Percentiles rank a stretch among this genome's conserved stretches.
These are phyloP conservation scores for Poeciliopsis gracilis DNA, from an alignment of 2,797 vertebrate species.

Conservation along the genomic window DNA sequence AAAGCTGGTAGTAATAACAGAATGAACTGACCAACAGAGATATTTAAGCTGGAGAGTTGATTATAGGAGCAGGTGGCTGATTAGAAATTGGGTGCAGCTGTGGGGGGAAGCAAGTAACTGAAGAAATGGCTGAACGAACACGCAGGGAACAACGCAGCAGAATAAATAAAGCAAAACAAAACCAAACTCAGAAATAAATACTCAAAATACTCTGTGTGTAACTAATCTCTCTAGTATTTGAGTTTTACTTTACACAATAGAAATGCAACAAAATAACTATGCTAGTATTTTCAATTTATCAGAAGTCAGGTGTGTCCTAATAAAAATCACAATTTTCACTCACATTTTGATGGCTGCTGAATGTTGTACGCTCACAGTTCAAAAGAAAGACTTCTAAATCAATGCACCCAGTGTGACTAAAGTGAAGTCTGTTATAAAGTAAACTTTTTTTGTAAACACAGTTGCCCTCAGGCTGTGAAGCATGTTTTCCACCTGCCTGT, in stretches of 20 bases:
- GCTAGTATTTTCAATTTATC: background rate
- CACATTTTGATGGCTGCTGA: constrained; percentile 2
- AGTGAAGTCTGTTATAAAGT: constrained; percentile 12
- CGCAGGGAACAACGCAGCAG: background rate
- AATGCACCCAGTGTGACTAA: constrained; percentile 2
- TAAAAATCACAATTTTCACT: background rate
- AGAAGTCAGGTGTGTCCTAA: background rate
- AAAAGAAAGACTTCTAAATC: background rate
- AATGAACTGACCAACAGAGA: background rate
- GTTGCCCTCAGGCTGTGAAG: background rate
- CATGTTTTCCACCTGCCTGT: constrained; percentile 1
- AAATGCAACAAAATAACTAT: background rate
- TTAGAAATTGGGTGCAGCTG: background rate
- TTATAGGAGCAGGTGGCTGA: background rate
- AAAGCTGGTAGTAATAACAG: background rate
- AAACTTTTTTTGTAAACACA: constrained; percentile 9
- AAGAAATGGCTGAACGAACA: background rate
- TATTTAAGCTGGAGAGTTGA: background rate
- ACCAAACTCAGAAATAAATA: background rate
- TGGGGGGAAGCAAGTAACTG: background rate
- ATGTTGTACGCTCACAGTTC: background rate
- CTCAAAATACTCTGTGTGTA: background rate
- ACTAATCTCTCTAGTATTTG: background rate
- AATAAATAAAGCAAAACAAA: background rate
- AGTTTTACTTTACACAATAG: background rate